Evolutionary conservation across 1,140 invertebrate species (phyloP), one percentile per base, ranked within the genome.

Genomic region (Arctopsyche grandis): DNA sequence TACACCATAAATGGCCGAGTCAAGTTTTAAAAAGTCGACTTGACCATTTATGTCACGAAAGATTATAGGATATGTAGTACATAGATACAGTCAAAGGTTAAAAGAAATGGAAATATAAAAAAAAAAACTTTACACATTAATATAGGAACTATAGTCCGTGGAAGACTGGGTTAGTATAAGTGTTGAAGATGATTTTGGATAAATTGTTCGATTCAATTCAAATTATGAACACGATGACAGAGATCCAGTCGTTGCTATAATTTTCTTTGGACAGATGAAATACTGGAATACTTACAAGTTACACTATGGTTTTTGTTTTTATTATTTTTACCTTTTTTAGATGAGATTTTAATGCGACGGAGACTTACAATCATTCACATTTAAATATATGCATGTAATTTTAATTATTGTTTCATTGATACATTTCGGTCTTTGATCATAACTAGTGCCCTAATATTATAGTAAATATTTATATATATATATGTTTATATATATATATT

Each of bases 81-180:
- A 83, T 70, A 78, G 79, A 79, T 81, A 82, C 71, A 76, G 77
- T 79, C 44, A 77, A 80, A 16, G 69, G 58, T 83, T 73, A 77
- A 83, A 77, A 79, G 69, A 78, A 83, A 79, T 69, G 78, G 76
- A 80, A 81, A 79, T 43, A 73, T 81, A 43, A 74, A 81, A 26
- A 26, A 66, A 66, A 66, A 66, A 66, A 9, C 63, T 12, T 66
- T 66, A 78, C 82, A 66, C 14, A 66, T 52, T 52, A 52, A 52
- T 80, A 81, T 83, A 83, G 82, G 82, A 83, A 83, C 82, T 83
- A 79, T 83, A 79, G 82, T 83, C 82, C 82, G 82, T 83, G 82
- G 82, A 83, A 83, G 82, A 83, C 82, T 81, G 82, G 78, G 79
- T 83, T 83, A 81, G 80, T 79, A 81, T 73, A 66, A 78, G 74